Evolutionary conservation across 2,888 invertebrate genomes (phyloP).

Genomic region (Tuberolachnus salignus): DNA sequence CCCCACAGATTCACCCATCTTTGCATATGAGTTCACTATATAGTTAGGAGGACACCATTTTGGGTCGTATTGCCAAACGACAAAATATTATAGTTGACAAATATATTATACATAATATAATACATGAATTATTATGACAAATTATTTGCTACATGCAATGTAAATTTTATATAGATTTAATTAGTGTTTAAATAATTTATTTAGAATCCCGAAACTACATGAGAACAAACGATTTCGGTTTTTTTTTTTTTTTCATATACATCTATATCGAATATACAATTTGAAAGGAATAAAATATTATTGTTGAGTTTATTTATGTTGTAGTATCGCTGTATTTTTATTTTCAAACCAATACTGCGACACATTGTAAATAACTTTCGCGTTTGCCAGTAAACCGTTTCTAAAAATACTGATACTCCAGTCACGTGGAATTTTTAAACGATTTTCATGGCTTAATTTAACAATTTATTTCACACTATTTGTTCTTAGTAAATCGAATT

Average conservation of each 20-base stretch:
- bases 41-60: too few relatives aligned
- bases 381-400: conserved; percentile 32
- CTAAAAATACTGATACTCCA: conserved; percentile 53
- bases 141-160: background rate
- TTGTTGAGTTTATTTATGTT: background rate
- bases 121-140: background rate
- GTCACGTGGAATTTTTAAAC: conserved; percentile 30
- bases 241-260: background rate
- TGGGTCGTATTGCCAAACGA: too few relatives aligned
- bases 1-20: too few relatives aligned
- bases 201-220: too few relatives aligned
- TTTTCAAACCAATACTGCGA: conserved; percentile 4
- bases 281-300: background rate
- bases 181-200: too few relatives aligned
- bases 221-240: too few relatives aligned
- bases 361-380: conserved; percentile 24
- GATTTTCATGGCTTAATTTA: conserved; percentile 12
- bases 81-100: too few relatives aligned
- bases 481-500: background rate
- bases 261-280: background rate
- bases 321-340: background rate
- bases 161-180: background rate
- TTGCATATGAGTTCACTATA: too few relatives aligned
- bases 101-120: too few relatives aligned
- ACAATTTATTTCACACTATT: background rate